Base-by-base conservation (phyloP, 2,113 vertebrate genomes). In the Cebidichthys violaceus region DNA sequence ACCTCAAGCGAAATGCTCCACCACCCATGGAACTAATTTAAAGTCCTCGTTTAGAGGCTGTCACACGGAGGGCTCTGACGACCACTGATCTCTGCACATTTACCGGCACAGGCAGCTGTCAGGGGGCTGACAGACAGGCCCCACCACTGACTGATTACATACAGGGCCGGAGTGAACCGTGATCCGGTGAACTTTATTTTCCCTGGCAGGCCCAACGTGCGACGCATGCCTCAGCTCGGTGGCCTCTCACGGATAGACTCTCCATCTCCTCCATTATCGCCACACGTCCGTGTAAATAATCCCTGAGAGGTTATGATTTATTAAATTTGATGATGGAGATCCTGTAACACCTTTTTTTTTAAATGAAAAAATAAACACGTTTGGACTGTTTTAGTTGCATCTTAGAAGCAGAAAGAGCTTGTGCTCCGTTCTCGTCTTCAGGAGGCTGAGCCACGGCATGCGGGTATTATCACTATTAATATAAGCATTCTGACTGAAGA, bases 161-260 rank as follows among this genome's bases (percentile, higher is more conserved):
- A 89, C 89, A 77, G 90, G 83, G 89, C 88, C 85, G 43, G 87
- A 85, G 83, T 92, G 93, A 94, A 95, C 93, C 92, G 93, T 92
- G 93, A 94, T 95, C 94, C 84, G 90, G 93, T 92, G 92, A 95
- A 95, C 94, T 94, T 95, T 93, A 95, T 94, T 94, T 92, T 93
- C 86, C 82, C 77, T 94, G 92, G 94, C 94, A 94, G 94, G 87
- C 79, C 85, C 85, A 90, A 94, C 92, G 92, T 94, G 93, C 74
- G 35, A 65, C 68, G 93, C 88, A 94, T 95, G 77, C 85, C 79
- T 88, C 79, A 86, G 89, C 68, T 70, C 27, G 14, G 69, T 59
- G 82, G 57, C 87, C 83, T 69, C 87, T 88, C 50, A 11, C 81
- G 45, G 70, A 71, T 13, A 59, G 72, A 79, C 71, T 77, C 80